Conservation (phyloP, 1,140 invertebrate species). For the Proales similis region DNA sequence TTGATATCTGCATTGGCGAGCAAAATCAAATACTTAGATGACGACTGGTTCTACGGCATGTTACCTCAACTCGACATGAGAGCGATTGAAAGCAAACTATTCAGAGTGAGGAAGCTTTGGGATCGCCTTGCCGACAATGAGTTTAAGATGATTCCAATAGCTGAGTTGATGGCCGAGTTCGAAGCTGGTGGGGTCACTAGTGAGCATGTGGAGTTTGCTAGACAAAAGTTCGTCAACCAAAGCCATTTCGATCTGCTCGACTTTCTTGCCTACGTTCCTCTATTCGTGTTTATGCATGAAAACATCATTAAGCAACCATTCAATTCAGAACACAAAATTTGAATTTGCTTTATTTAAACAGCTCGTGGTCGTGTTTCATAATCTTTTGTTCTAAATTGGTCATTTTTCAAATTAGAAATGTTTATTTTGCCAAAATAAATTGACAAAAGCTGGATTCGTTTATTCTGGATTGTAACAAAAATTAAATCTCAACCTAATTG, state of each 20-base stretch:
- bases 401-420: too few species aligned
- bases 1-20: slow-evolving; percentile 18
- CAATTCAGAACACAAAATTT: slow-evolving; percentile 28
- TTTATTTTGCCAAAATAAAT: too few species aligned
- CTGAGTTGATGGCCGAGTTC: slow-evolving; percentile 23
- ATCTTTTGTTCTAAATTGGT: neutral
- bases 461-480: neutral
- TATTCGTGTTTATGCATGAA: slow-evolving; percentile 33
- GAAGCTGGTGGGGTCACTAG: slow-evolving; percentile 33
- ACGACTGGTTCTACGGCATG: slow-evolving; percentile 24
- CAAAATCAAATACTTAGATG: slow-evolving; percentile 19
- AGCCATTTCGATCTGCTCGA: slow-evolving; percentile 27
- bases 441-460: too few species aligned
- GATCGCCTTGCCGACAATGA: slow-evolving; percentile 3
- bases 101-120: slow-evolving; percentile 33
- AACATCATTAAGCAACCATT: slow-evolving; percentile 24
- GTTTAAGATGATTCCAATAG: slow-evolving; percentile 19
- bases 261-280: slow-evolving; percentile 26
- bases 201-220: slow-evolving; percentile 29
- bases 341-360: neutral
- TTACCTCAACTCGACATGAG: slow-evolving; percentile 25
- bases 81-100: slow-evolving; percentile 29
- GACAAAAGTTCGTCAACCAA: slow-evolving; percentile 25
- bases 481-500: neutral
- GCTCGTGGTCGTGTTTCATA: neutral